phyloP scores from a whole-genome alignment of 2,113 vertebrate genomes.

The Pterocles gutturalis region DNA sequence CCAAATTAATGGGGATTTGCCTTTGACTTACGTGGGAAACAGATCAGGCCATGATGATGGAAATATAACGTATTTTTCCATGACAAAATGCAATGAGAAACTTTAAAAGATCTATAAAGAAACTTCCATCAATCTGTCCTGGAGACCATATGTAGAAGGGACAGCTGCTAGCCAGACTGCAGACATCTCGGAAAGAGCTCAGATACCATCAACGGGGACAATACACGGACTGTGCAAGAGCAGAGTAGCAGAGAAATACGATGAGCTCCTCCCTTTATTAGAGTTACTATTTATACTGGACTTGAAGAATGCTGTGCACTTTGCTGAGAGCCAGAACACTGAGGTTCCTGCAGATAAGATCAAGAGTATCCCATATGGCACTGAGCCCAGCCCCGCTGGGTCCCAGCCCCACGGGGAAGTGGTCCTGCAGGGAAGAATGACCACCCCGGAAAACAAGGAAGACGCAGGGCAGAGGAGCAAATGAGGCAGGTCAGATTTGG shows the following conservation, averaged over 20 bases:
- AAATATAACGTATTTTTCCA: constrained; percentile 6
- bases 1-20: neutral
- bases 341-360: constrained; percentile 10
- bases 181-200: constrained; percentile 23
- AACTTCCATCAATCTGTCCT: constrained; percentile 14
- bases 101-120: neutral
- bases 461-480: neutral
- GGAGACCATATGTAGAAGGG: constrained; percentile 15
- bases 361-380: neutral
- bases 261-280: constrained; percentile 33
- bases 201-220: neutral
- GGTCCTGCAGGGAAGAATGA: neutral
- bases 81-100: constrained; percentile 4
- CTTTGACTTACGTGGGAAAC: neutral
- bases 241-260: neutral
- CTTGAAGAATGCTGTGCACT: neutral
- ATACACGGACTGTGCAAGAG: neutral
- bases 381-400: neutral
- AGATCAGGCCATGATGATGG: neutral
- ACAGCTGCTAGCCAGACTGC: constrained; percentile 42
- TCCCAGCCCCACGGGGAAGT: neutral
- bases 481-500: neutral
- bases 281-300: neutral
- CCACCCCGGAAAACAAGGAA: neutral
- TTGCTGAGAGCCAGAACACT: neutral